These are phyloP conservation scores for Cephus runcator DNA, from an alignment of 2,888 invertebrate genomes.

Conservation along the genomic window DNA sequence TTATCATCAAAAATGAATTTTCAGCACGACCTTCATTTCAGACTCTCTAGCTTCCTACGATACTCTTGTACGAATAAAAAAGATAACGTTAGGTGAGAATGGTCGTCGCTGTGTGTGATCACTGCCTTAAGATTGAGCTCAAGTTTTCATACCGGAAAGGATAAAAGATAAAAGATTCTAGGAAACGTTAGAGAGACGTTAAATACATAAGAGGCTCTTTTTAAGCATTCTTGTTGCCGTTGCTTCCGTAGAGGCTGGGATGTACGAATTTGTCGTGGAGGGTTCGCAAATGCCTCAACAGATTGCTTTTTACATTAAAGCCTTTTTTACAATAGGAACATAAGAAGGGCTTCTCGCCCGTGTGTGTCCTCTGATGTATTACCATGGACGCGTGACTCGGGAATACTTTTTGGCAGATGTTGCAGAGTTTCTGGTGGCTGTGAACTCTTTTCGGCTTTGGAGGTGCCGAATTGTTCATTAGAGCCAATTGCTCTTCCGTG, in stretches of 20 bases:
- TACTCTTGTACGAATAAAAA: background rate
- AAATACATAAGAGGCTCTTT: constrained; percentile 11
- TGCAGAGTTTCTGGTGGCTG: constrained; percentile 68
- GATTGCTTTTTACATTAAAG: constrained; percentile 82
- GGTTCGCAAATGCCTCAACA: constrained; percentile 78
- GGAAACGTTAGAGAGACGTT: background rate
- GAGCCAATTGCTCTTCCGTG: constrained; percentile 82
- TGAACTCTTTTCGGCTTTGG: constrained; percentile 68
- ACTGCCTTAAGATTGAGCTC: constrained; percentile 30
- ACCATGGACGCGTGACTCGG: constrained; percentile 84
- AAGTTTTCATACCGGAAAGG: constrained; percentile 10
- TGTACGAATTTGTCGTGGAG: constrained; percentile 76
- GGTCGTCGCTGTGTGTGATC: constrained; percentile 17
- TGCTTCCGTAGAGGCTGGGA: constrained; percentile 63
- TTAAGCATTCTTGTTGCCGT: constrained; percentile 62
- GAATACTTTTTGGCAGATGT: constrained; percentile 78
- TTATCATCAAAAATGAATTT: constrained; percentile 8
- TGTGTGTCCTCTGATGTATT: constrained; percentile 81
- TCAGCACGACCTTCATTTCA: background rate
- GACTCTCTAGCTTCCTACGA: background rate
- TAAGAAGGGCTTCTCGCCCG: constrained; percentile 79
- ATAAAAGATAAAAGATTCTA: background rate
- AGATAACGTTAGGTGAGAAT: background rate
- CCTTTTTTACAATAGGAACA: constrained; percentile 82
- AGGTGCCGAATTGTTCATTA: constrained; percentile 78